Conservation (phyloP, 2,888 invertebrate species). For the Phasia obesa region DNA sequence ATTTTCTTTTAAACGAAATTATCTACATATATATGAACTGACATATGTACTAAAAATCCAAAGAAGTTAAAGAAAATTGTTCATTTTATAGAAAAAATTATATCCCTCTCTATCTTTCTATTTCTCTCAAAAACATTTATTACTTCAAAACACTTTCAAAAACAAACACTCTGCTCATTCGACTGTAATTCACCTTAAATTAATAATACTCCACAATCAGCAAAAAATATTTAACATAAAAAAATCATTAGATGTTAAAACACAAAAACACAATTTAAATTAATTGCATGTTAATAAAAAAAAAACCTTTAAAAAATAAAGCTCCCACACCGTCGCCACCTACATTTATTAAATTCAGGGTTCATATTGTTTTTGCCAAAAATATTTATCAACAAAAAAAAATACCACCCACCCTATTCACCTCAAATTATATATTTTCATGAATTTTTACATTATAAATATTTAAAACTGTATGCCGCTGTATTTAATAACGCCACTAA, state of each 20-base stretch:
- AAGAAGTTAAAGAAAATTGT: slow-evolving; percentile 77
- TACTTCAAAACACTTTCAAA: slow-evolving; percentile 33
- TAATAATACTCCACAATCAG: slow-evolving; percentile 6
- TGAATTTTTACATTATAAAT: slow-evolving; percentile 22
- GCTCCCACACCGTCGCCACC: neutral
- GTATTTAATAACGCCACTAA: slow-evolving; percentile 46
- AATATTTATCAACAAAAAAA: slow-evolving; percentile 12
- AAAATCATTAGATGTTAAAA: slow-evolving; percentile 17
- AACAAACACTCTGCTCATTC: slow-evolving; percentile 23
- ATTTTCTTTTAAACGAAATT: slow-evolving; percentile 34
- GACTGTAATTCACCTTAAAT: slow-evolving; percentile 19
- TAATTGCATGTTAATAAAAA: slow-evolving; percentile 49
- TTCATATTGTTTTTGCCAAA: slow-evolving; percentile 34
- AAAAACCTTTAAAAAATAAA: slow-evolving; percentile 14
- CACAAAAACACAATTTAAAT: slow-evolving; percentile 25
- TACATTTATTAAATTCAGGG: neutral
- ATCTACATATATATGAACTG: neutral
- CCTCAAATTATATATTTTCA: slow-evolving; percentile 42
- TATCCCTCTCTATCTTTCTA: neutral
- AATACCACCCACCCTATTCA: neutral
- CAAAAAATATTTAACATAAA: neutral
- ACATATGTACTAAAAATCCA: neutral
- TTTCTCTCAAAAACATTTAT: slow-evolving; percentile 31
- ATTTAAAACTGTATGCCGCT: slow-evolving; percentile 50
- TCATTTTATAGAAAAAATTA: slow-evolving; percentile 73